Percentiles rank a stretch among this genome's conserved stretches.
These are phyloP conservation scores for Nesidiocoris tenuis DNA, from an alignment of 2,888 invertebrate species.

Conservation along the genomic window DNA sequence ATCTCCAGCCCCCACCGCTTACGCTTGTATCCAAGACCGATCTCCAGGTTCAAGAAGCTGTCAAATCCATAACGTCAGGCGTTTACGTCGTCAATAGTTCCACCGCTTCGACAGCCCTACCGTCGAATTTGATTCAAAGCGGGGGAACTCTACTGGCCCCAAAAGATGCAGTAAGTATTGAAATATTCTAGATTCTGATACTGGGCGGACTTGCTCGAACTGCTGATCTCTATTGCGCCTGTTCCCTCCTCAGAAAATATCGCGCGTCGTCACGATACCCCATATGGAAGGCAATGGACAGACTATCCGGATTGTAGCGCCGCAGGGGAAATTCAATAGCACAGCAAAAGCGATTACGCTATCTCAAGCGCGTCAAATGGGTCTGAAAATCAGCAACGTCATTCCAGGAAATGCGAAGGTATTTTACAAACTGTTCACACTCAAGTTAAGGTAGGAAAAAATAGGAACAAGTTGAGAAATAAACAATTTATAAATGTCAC, in stretches of 20 bases:
- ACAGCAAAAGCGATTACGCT: slow-evolving; percentile 62
- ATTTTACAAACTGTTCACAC: not conserved
- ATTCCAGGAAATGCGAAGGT: slow-evolving; percentile 54
- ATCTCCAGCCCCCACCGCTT: not conserved
- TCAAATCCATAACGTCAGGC: slow-evolving; percentile 39
- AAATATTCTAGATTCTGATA: not conserved
- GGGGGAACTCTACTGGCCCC: slow-evolving; percentile 25
- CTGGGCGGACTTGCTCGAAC: not conserved
- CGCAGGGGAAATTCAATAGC: slow-evolving; percentile 41
- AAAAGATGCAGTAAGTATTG: slow-evolving; percentile 26
- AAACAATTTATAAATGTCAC: too few species aligned
- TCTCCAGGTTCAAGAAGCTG: slow-evolving; percentile 27
- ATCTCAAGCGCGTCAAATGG: slow-evolving; percentile 66
- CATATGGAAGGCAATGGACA: slow-evolving; percentile 37
- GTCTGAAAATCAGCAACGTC: slow-evolving; percentile 57
- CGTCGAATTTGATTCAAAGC: slow-evolving; percentile 13
- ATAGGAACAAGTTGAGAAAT: too few species aligned
- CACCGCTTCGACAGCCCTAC: slow-evolving; percentile 15
- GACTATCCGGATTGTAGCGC: slow-evolving; percentile 49
- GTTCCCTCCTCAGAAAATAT: slow-evolving; percentile 46
- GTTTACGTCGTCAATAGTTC: slow-evolving; percentile 41
- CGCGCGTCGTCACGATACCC: slow-evolving; percentile 42
- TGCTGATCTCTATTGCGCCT: too few species aligned
- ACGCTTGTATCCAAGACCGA: slow-evolving; percentile 8
- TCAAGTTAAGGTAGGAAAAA: too few species aligned